phyloP scores from a whole-genome alignment of 2,113 vertebrate genomes.

The Actenoides lindsayi region DNA sequence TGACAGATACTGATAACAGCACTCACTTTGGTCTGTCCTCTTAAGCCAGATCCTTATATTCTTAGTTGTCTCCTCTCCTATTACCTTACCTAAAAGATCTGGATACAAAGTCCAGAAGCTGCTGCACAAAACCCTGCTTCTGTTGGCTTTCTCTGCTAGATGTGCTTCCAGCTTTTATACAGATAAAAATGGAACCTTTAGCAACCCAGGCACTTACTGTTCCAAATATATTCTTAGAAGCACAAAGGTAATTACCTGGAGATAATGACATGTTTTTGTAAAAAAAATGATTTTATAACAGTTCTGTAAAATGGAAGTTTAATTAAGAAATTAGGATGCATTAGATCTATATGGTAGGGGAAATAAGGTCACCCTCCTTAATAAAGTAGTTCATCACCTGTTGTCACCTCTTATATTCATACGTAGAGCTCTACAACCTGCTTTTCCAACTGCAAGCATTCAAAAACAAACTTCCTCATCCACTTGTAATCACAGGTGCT shows the following conservation, averaged over 20 bases:
- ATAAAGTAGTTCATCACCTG: not conserved
- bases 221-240: not conserved
- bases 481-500: slow-evolving; percentile 42
- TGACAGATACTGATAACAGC: not conserved
- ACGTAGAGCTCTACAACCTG: not conserved
- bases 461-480: not conserved
- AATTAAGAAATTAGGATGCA: not conserved
- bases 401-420: not conserved
- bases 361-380: slow-evolving; percentile 2
- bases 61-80: not conserved
- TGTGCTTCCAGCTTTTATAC: not conserved
- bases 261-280: not conserved
- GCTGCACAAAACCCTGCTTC: not conserved
- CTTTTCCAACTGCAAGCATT: not conserved
- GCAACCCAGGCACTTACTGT: not conserved
- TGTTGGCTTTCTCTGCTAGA: rapidly evolving
- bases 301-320: not conserved
- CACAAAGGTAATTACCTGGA: not conserved
- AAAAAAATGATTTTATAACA: not conserved
- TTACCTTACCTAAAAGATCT: not conserved
- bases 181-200: not conserved
- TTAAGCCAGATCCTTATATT: not conserved
- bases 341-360: not conserved
- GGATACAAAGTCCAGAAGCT: not conserved
- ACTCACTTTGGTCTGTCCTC: not conserved